Evolutionary conservation across 2,888 invertebrate species (phyloP), one percentile per base, ranked within the genome.

Genomic region (Scaptomyza caliginosa): DNA sequence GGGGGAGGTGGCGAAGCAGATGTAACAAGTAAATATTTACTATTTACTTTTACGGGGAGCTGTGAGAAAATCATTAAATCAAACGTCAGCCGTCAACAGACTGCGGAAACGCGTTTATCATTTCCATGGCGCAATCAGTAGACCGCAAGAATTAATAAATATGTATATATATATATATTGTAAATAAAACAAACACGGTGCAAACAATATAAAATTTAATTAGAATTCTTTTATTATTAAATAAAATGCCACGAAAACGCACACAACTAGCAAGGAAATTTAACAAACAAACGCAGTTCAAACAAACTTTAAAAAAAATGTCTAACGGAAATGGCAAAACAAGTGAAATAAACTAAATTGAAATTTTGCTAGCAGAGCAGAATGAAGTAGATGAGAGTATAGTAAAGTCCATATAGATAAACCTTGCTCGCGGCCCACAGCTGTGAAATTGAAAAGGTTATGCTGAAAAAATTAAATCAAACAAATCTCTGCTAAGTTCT

Each of bases 61-160:
- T 70, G 76, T 76, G 79, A 71, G 77, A 82, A 74, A 83, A 80
- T 77, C 77, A 76, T 76, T 74, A 80, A 82, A 74, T 75, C 77
- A 75, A 54, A 23, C 63, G 21, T 38, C 50, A 42, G 21, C 10
- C 43, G 38, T 17, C 17, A 17, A 26, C 30, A 36, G 43, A n/a
- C 42, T 11, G 30, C 24, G 45, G 24, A 49, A 48, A 36, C 21
- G 38, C 62, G 19, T 56, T 62, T 56, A 30, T 57, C 50, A 54
- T 39, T 62, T 40, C 21, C 17, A 55, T 24, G 28, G 23, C 16
- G 23, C 52, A 67, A 52, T 58, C 76, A 62, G 70, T 62, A 65
- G 40, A 62, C 49, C 58, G 32, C 70, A 73, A 58, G 49, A 11
- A 49, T 13, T 50, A 55, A 48, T 43, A n/a, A 43, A 57, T 50